These are phyloP conservation scores for Rhingia campestris DNA, from an alignment of 2,888 invertebrate genomes.

Conservation along the genomic window DNA sequence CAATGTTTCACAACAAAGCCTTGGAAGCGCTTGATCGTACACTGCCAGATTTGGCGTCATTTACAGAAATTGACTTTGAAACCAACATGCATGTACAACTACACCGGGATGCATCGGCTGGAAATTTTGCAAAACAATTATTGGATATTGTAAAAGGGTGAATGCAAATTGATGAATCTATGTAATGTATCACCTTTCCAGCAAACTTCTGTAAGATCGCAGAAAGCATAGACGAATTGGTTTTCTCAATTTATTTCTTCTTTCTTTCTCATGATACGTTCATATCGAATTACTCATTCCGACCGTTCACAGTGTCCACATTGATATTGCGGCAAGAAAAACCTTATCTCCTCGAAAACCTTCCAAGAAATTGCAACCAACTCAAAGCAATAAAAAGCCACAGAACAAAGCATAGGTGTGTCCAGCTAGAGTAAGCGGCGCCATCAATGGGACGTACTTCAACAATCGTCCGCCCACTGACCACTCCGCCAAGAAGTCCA, in stretches of 20 bases:
- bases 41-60: too few relatives aligned
- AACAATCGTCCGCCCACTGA: slow-evolving; percentile 14
- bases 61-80: slow-evolving; percentile 40
- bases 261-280: too few relatives aligned
- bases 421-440: slow-evolving; percentile 22
- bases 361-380: too few relatives aligned
- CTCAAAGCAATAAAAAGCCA: background rate
- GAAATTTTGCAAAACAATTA: slow-evolving; percentile 53
- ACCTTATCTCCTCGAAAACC: too few relatives aligned
- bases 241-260: too few relatives aligned
- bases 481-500: background rate
- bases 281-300: too few relatives aligned
- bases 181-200: slow-evolving; percentile 13
- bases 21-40: slow-evolving; percentile 76
- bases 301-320: too few relatives aligned
- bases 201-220: slow-evolving; percentile 67
- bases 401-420: slow-evolving; percentile 24
- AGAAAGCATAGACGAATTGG: too few relatives aligned
- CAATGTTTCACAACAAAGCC: slow-evolving; percentile 75
- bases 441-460: slow-evolving; percentile 19
- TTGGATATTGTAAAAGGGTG: slow-evolving; percentile 57
- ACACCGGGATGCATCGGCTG: slow-evolving; percentile 62
- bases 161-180: slow-evolving; percentile 34
- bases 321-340: too few relatives aligned
- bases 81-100: slow-evolving; percentile 56